Evolutionary conservation across 2,113 vertebrate species (phyloP).

Genomic region (Caranx melampygus): DNA sequence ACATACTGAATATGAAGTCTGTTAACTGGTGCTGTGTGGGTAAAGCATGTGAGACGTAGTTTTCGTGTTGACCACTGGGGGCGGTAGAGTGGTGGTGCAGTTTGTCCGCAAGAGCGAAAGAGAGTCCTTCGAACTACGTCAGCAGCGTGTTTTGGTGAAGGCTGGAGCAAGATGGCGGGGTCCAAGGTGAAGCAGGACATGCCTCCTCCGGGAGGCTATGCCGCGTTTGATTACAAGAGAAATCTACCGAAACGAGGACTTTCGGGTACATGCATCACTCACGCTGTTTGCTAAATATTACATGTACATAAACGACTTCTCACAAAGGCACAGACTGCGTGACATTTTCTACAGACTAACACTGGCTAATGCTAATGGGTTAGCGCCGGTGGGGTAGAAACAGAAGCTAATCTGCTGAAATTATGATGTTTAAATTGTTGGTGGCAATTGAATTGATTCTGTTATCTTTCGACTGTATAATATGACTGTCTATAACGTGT

Average conservation of each 20-base stretch:
- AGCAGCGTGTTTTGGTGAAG: constrained; percentile 25
- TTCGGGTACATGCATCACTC: constrained; percentile 84
- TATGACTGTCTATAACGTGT: too few species aligned
- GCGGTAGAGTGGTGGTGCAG: neutral
- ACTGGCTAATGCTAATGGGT: constrained; percentile 54
- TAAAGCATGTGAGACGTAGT: too few species aligned
- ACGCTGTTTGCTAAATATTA: neutral
- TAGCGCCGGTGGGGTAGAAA: neutral
- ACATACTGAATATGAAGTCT: too few species aligned
- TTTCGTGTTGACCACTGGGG: neutral
- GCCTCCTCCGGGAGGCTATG: constrained; percentile 92
- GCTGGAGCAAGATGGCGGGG: constrained; percentile 85
- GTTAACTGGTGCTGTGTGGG: too few species aligned
- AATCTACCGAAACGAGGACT: constrained; percentile 91
- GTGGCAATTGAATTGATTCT: rapidly evolving
- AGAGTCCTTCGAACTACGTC: constrained; percentile 18
- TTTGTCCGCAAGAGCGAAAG: neutral
- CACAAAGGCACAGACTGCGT: rapidly evolving
- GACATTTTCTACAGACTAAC: neutral
- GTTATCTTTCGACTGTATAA: neutral
- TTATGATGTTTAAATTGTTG: rapidly evolving
- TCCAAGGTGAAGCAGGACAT: constrained; percentile 99
- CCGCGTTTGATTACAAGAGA: constrained; percentile 90
- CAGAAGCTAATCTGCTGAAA: neutral
- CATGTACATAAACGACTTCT: neutral